A percentile compares a stretch with the other conserved stretches of the same genome.
Conservation (phyloP, 2,797 vertebrate genomes). For the Iguana delicatissima region DNA sequence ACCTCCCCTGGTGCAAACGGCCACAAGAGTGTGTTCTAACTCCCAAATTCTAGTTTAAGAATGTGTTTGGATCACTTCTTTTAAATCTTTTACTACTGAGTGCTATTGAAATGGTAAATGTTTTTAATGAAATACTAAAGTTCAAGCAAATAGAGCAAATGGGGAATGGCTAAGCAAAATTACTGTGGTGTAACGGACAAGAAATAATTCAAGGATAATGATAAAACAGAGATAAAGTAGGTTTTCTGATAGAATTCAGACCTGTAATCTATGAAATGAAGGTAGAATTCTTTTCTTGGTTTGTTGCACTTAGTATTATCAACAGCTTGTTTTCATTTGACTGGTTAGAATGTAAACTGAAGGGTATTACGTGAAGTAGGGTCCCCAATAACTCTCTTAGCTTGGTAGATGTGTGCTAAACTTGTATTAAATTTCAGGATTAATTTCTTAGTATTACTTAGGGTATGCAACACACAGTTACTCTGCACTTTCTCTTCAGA, state of each 20-base stretch:
- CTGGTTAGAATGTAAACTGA: background rate
- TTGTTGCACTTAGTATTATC: background rate
- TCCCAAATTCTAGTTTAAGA: background rate
- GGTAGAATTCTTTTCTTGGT: background rate
- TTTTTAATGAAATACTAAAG: background rate
- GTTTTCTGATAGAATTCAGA: background rate
- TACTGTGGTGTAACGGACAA: background rate
- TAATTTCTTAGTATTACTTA: too few relatives aligned
- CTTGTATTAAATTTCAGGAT: too few relatives aligned
- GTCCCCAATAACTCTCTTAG: background rate
- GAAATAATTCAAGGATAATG: slow-evolving; percentile 10
- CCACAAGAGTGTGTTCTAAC: background rate
- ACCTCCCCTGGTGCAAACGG: background rate
- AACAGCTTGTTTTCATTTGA: background rate
- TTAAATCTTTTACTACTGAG: background rate
- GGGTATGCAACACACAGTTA: too few relatives aligned
- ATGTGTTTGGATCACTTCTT: background rate
- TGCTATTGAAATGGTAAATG: background rate
- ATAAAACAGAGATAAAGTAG: background rate
- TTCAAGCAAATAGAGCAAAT: background rate
- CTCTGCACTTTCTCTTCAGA: too few relatives aligned
- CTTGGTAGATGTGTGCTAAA: background rate
- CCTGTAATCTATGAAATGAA: background rate
- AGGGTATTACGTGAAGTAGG: background rate
- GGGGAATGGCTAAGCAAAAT: background rate